These are phyloP conservation scores for Calidris pugnax DNA, from an alignment of 2,113 vertebrate genomes.

Conservation along the genomic window DNA sequence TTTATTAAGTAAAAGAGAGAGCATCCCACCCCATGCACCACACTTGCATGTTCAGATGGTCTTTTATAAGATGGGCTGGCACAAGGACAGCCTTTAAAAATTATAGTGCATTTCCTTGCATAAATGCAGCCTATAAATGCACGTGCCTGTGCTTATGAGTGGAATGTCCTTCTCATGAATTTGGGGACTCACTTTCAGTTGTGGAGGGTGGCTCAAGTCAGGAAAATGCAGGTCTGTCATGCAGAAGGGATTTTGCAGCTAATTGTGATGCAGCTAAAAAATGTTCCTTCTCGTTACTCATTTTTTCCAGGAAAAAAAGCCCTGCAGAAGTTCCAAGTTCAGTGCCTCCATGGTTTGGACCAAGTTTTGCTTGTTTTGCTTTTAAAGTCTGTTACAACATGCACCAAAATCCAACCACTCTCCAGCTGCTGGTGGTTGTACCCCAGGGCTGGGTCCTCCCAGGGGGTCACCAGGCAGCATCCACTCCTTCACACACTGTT, in stretches of 20 bases:
- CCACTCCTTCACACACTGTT: rapidly evolving
- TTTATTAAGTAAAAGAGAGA: not conserved
- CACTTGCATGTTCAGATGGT: not conserved
- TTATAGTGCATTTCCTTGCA: not conserved
- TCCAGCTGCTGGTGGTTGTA: not conserved
- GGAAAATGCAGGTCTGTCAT: not conserved
- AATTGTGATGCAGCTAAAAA: not conserved
- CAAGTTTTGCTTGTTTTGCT: not conserved
- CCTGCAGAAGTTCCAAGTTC: not conserved
- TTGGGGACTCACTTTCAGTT: not conserved
- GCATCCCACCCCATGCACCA: not conserved
- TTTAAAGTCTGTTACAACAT: not conserved
- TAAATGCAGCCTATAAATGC: not conserved
- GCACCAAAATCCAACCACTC: not conserved
- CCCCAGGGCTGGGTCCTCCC: not conserved
- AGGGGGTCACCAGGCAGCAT: not conserved
- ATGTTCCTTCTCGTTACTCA: too few species aligned
- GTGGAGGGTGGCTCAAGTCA: not conserved
- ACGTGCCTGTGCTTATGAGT: not conserved
- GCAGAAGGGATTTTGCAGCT: not conserved
- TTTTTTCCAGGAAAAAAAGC: not conserved
- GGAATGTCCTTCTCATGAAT: not conserved
- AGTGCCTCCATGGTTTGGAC: not conserved
- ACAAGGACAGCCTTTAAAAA: not conserved
- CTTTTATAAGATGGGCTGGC: not conserved